Conservation (phyloP, 2,113 vertebrate species). For the Actinemys pallida region DNA sequence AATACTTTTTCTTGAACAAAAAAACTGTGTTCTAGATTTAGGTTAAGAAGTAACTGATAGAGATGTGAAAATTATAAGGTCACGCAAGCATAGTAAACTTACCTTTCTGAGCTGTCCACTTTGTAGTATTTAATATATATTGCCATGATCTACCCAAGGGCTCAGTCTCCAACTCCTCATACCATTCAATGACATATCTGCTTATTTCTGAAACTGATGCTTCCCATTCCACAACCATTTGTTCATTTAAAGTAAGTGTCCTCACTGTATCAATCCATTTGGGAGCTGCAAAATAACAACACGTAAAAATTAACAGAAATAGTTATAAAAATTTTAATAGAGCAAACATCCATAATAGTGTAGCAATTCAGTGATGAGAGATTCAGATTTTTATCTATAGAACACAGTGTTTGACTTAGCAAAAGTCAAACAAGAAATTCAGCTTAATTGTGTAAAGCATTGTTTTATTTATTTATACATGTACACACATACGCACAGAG, state of each 20-base stretch:
- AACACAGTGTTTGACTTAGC: background rate
- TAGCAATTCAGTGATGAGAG: background rate
- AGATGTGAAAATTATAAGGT: background rate
- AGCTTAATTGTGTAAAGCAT: background rate
- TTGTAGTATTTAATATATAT: constrained; percentile 57
- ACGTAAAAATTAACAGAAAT: background rate
- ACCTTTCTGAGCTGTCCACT: constrained; percentile 77
- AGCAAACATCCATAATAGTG: background rate
- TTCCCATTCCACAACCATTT: constrained; percentile 75
- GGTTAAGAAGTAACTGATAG: background rate
- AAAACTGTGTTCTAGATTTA: background rate
- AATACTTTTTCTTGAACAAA: background rate
- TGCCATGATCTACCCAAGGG: constrained; percentile 70
- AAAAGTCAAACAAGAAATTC: background rate
- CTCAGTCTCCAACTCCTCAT: constrained; percentile 51
- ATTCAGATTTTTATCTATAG: background rate
- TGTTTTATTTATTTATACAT: background rate
- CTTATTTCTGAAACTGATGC: background rate
- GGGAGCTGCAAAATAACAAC: constrained; percentile 54
- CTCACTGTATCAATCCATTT: constrained; percentile 33
- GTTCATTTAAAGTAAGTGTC: constrained; percentile 40
- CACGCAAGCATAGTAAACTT: constrained; percentile 12
- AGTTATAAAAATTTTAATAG: background rate
- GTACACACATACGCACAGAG: background rate
- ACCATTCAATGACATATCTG: constrained; percentile 79